Evolutionary conservation across 2,888 invertebrate genomes (phyloP).

Genomic region (Drosophila lacicola): DNA sequence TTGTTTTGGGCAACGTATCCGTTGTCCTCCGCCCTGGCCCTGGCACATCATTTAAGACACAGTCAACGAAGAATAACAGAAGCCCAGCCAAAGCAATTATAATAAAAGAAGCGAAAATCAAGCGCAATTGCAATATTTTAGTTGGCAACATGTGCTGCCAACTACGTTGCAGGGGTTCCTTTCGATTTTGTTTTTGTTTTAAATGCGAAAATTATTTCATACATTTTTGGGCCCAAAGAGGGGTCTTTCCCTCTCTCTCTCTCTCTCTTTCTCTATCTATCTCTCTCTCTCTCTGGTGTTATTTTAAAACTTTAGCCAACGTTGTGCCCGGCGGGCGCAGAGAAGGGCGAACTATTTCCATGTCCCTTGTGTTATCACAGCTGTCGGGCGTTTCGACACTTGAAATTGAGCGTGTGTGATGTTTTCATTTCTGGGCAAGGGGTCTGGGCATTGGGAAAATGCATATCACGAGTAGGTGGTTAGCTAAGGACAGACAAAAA

Average conservation of each 20-base stretch:
- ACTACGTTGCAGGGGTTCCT: constrained; percentile 40
- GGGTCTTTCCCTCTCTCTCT: neutral
- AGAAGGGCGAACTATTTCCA: constrained; percentile 14
- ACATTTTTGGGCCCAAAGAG: constrained; percentile 34
- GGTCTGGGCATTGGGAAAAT: constrained; percentile 22
- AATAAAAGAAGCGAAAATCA: constrained; percentile 44
- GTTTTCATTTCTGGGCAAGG: constrained; percentile 62
- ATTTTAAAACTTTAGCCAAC: constrained; percentile 60
- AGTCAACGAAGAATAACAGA: constrained; percentile 29
- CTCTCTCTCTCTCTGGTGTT: constrained; percentile 34
- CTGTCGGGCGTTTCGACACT: constrained; percentile 76
- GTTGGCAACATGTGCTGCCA: constrained; percentile 64
- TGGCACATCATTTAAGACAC: constrained; percentile 32
- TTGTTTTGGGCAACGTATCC: constrained; percentile 56
- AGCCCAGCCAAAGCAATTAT: constrained; percentile 30
- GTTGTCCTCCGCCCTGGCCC: constrained; percentile 17
- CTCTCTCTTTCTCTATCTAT: neutral
- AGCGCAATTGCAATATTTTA: constrained; percentile 65
- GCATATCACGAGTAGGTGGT: constrained; percentile 49
- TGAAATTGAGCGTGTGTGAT: constrained; percentile 71
- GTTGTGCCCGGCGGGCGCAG: constrained; percentile 37
- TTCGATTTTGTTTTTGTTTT: constrained; percentile 37
- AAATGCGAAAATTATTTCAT: constrained; percentile 70
- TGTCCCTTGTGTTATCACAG: constrained; percentile 73
- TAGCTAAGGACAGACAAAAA: constrained; percentile 36